Conservation (phyloP, 2,888 invertebrate genomes). For the Erannis defoliaria region DNA sequence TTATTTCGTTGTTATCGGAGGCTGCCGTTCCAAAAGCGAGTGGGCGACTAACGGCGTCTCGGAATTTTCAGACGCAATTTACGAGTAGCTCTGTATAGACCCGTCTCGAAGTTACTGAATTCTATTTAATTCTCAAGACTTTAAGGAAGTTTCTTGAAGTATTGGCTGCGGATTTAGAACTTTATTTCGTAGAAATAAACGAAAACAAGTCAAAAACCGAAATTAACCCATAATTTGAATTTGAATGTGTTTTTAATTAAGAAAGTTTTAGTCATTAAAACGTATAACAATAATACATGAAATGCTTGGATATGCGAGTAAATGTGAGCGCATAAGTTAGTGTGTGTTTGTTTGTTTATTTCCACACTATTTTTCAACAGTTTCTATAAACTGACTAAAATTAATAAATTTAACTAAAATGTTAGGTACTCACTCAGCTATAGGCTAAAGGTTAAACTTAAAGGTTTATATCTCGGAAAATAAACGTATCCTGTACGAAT, state of each 20-base stretch:
- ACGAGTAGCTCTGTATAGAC: conserved; percentile 28
- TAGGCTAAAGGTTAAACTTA: too few relatives aligned
- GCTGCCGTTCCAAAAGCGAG: conserved; percentile 17
- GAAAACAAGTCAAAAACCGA: neutral
- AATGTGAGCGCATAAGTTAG: too few relatives aligned
- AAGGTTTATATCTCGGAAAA: too few relatives aligned
- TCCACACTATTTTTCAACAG: too few relatives aligned
- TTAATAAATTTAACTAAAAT: too few relatives aligned
- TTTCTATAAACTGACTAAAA: too few relatives aligned
- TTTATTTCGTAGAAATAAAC: neutral
- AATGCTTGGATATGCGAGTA: too few relatives aligned
- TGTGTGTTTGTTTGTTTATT: too few relatives aligned
- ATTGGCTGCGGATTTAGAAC: conserved; percentile 6
- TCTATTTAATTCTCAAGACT: conserved; percentile 19
- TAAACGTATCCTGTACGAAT: too few relatives aligned
- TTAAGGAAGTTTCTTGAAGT: conserved; percentile 9
- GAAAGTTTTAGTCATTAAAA: neutral
- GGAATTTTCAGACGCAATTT: conserved; percentile 19
- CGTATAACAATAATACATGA: too few relatives aligned
- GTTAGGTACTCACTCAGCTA: too few relatives aligned
- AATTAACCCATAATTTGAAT: neutral
- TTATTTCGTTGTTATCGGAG: conserved; percentile 6
- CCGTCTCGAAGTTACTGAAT: conserved; percentile 23
- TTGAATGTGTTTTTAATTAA: neutral
- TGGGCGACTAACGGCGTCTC: conserved; percentile 30